These are phyloP conservation scores for Caenorhabditis virilis DNA, from an alignment of 2,888 invertebrate genomes.

Conservation along the genomic window DNA sequence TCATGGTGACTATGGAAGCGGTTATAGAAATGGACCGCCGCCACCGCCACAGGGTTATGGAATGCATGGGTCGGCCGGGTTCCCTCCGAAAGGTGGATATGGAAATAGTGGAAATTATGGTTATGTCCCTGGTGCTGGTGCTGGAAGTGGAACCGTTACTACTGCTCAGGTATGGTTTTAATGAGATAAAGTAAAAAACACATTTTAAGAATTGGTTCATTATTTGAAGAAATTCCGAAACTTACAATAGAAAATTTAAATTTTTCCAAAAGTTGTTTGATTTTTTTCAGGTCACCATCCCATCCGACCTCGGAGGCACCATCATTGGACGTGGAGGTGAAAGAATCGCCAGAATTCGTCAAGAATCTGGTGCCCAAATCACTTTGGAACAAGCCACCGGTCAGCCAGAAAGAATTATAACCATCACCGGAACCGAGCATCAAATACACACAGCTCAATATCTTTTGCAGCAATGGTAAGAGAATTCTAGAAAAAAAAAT, in stretches of 20 bases:
- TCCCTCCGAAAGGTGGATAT: background rate
- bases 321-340: constrained; percentile 98
- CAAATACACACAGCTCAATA: constrained; percentile 99
- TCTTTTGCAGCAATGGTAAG: constrained; percentile 92
- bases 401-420: constrained; percentile 64
- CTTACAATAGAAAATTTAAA: too few species aligned
- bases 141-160: constrained; percentile 32
- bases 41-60: constrained; percentile 1
- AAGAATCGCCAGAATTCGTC: constrained; percentile 91
- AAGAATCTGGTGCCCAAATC: constrained; percentile 83
- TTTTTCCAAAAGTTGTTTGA: too few species aligned
- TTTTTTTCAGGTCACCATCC: constrained; percentile 82
- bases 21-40: background rate
- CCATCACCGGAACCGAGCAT: constrained; percentile 71
- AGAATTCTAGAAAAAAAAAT: constrained; percentile 1
- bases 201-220: too few species aligned
- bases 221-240: too few species aligned
- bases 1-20: constrained; percentile 7
- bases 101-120: constrained; percentile 12
- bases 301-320: constrained; percentile 97
- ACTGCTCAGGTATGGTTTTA: too few species aligned
- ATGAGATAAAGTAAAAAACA: too few species aligned
- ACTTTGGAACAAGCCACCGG: constrained; percentile 54
- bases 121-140: constrained; percentile 28
- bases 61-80: background rate